Evolutionary conservation across 1,140 invertebrate genomes (phyloP), one percentile per base, ranked within the genome.

Genomic region (Cydia amplana): DNA sequence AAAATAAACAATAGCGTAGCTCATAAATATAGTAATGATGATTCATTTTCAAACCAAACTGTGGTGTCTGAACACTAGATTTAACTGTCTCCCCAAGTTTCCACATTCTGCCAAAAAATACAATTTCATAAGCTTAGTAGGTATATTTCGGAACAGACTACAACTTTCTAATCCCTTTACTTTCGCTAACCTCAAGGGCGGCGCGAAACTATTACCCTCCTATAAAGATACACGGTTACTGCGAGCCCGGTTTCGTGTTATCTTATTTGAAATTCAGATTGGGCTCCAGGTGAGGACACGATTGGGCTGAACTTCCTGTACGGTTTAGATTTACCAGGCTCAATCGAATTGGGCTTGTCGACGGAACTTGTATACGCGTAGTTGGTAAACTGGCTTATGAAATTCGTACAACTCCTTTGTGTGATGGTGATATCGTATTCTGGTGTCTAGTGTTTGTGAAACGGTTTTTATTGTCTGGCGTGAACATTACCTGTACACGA

Each of bases 251-350:
- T 82, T 85, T 88, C 86, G 84, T 90, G 83, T 86, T 80, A 78
- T 82, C 84, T 80, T 81, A 90, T 91, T 88, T 90, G 89, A 92
- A 91, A 87, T 92, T 91, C 88, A 92, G 88, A 92, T 90, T 75
- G 77, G 76, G 77, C 67, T 85, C 83, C 84, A 89, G 87, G 87
- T 90, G 88, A 83, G 81, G 84, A 87, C 81, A 79, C 82, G 81
- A 87, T 89, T 85, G 84, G 85, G 78, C 75, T 77, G 82, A 86
- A 91, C 82, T 88, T 88, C 83, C 85, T 84, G 78, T 78, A 87
- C 85, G 80, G 87, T 89, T 89, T 87, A 85, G 82, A 87, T 89
- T 87, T 82, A 77, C 74, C 76, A 81, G 78, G 82, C 84, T 80
- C 87, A 89, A 91, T 90, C 89, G 82, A 89, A 91, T 90, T 51